Percentiles rank a stretch among this genome's conserved stretches.
Evolutionary conservation across 2,888 invertebrate species (phyloP).

Genomic region (Xylota sylvarum): DNA sequence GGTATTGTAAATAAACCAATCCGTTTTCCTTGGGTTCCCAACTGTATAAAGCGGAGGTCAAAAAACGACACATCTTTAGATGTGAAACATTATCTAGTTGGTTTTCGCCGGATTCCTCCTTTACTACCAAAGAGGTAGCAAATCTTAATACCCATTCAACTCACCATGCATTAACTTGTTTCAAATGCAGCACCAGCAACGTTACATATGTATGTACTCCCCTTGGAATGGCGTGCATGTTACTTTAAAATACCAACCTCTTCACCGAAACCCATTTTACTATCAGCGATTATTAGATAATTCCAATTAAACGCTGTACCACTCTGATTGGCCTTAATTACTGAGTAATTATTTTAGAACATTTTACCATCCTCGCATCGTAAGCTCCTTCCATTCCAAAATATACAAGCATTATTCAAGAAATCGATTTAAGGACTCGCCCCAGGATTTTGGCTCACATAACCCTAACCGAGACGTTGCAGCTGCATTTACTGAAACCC

Average conservation of each 20-base stretch:
- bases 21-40: too few relatives aligned
- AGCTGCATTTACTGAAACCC: neutral
- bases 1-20: too few relatives aligned
- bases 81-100: too few relatives aligned
- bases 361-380: conserved; percentile 29
- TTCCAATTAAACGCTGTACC: conserved; percentile 36
- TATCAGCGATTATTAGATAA: conserved; percentile 16
- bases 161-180: too few relatives aligned
- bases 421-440: neutral
- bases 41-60: too few relatives aligned
- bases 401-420: conserved; percentile 22
- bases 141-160: too few relatives aligned
- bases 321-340: conserved; percentile 39
- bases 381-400: conserved; percentile 35
- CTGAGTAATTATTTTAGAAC: conserved; percentile 48
- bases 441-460: neutral
- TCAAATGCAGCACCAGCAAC: too few relatives aligned
- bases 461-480: neutral
- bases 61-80: too few relatives aligned
- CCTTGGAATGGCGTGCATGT: too few relatives aligned
- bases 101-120: too few relatives aligned
- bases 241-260: neutral
- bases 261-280: neutral
- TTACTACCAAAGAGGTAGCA: too few relatives aligned
- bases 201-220: too few relatives aligned